Evolutionary conservation across 1,140 invertebrate species (phyloP).

Genomic region (Heliconius hewitsoni): DNA sequence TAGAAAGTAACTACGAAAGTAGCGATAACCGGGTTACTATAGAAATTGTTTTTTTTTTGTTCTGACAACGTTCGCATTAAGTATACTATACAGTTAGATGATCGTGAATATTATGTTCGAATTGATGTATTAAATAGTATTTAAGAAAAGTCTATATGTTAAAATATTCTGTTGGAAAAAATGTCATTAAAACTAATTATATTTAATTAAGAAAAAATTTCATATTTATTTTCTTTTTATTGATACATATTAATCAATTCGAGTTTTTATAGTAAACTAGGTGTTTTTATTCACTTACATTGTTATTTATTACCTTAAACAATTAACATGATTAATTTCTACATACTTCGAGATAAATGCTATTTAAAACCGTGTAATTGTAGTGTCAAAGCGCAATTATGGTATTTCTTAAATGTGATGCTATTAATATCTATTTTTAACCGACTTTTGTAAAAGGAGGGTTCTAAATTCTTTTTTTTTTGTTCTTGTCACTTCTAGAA

Average conservation of each 20-base stretch:
- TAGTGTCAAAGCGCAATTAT: neutral
- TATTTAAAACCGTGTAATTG: neutral
- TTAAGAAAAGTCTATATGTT: too few relatives aligned
- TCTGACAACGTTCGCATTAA: neutral
- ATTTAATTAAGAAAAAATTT: too few relatives aligned
- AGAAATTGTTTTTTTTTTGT: neutral
- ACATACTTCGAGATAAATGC: neutral
- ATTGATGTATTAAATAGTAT: neutral
- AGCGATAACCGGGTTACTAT: constrained; percentile 17
- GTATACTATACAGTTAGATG: neutral
- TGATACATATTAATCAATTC: neutral
- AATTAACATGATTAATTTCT: neutral
- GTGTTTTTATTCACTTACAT: neutral
- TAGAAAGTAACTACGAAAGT: constrained; percentile 41
- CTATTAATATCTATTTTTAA: neutral
- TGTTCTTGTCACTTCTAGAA: too few relatives aligned
- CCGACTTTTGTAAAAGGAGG: too few relatives aligned
- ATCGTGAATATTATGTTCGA: neutral
- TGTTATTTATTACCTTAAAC: neutral
- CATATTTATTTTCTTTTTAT: too few relatives aligned
- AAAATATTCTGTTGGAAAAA: too few relatives aligned
- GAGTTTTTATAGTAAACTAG: neutral
- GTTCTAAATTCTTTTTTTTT: too few relatives aligned
- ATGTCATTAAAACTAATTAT: too few relatives aligned
- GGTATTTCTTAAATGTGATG: neutral